phyloP scores from a whole-genome alignment of 2,888 invertebrate genomes.

The Campaea margaritaria region DNA sequence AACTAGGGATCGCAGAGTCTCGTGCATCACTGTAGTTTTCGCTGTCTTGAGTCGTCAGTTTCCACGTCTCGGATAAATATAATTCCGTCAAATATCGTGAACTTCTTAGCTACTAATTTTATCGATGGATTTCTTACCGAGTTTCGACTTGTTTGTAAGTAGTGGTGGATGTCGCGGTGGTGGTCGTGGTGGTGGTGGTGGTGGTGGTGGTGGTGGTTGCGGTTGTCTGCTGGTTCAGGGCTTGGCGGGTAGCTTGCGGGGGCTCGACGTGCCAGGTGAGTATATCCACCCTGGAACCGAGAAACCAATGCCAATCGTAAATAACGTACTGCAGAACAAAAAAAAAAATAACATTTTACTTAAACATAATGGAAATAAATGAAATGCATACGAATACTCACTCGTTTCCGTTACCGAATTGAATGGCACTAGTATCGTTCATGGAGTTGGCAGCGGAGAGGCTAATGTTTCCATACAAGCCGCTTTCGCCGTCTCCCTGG shows the following conservation, averaged over 20 bases:
- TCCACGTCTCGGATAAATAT: no score
- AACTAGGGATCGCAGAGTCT: no score
- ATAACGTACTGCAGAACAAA: neutral
- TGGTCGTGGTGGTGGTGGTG: neutral
- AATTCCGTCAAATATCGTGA: no score
- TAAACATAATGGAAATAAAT: no score
- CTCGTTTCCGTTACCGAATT: conserved; percentile 12
- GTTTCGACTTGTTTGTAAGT: conserved; percentile 69
- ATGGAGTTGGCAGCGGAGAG: conserved; percentile 37
- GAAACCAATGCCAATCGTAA: neutral
- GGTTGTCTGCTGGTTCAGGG: no score
- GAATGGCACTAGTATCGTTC: conserved; percentile 25
- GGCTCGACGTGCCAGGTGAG: conserved; percentile 71
- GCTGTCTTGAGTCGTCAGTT: no score
- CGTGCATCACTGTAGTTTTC: no score
- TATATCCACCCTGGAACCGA: conserved; percentile 57
- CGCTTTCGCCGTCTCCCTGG: conserved; percentile 74
- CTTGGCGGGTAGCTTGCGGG: conserved; percentile 51
- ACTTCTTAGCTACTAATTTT: neutral
- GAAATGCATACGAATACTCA: conserved; percentile 7
- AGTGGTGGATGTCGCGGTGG: conserved; percentile 34
- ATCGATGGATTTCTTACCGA: conserved; percentile 54
- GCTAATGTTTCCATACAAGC: conserved; percentile 66
- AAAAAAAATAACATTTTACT: no score
- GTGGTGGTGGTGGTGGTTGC: no score